A percentile compares a stretch with the other conserved stretches of the same genome.
phyloP scores from a whole-genome alignment of 2,797 vertebrate genomes.

The Coendou prehensilis region DNA sequence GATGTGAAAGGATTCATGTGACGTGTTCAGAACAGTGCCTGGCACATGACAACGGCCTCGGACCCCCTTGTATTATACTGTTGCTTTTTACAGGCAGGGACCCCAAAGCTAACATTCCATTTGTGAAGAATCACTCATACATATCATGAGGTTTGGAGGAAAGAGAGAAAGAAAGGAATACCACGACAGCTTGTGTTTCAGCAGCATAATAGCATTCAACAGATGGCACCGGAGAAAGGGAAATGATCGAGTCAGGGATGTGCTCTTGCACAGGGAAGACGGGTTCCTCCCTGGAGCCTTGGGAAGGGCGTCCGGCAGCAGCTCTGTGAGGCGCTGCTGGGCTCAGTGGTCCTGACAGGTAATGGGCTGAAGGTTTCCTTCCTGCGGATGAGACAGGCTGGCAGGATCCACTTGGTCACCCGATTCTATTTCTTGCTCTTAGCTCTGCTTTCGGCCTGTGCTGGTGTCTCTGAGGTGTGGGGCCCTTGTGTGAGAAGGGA shows the following conservation, averaged over 20 bases:
- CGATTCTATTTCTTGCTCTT: background rate
- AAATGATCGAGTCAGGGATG: constrained; percentile 38
- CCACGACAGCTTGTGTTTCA: constrained; percentile 46
- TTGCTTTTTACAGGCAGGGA: background rate
- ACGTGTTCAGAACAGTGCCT: background rate
- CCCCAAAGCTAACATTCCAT: constrained; percentile 3
- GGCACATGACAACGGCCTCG: background rate
- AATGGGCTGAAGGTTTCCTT: background rate
- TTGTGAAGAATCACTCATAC: constrained; percentile 41
- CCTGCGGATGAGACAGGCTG: background rate
- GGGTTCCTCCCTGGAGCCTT: background rate
- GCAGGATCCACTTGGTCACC: background rate
- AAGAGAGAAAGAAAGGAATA: constrained; percentile 57
- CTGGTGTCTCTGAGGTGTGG: background rate
- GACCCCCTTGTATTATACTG: background rate
- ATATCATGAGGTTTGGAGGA: constrained; percentile 31
- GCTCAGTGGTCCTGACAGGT: background rate
- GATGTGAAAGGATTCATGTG: background rate
- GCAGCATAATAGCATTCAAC: constrained; percentile 58
- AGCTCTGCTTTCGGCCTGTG: background rate
- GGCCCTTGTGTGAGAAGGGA: background rate
- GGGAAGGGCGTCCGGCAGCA: background rate
- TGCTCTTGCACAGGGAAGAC: background rate
- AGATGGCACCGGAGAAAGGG: constrained; percentile 59
- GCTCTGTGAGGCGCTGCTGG: background rate